Evolutionary conservation across 2,797 vertebrate genomes (phyloP).

Genomic region (Avahi laniger): DNA sequence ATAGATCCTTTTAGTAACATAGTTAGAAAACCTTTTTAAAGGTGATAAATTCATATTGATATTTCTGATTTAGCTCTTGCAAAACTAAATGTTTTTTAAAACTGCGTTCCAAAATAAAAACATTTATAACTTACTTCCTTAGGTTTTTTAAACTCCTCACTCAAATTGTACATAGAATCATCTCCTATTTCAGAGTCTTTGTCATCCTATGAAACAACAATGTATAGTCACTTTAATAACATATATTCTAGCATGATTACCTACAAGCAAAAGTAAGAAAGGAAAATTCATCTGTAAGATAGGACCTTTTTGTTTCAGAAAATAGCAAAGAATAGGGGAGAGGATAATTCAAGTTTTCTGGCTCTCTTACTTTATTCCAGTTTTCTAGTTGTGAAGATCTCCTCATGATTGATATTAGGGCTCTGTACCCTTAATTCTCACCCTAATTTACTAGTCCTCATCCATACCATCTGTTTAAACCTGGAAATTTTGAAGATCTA

Average conservation of each 20-base stretch:
- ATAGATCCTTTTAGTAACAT: not conserved
- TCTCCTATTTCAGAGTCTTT: not conserved
- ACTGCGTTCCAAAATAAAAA: not conserved
- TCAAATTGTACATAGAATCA: not conserved
- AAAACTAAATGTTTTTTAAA: not conserved
- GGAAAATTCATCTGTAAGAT: not conserved
- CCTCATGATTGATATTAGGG: not conserved
- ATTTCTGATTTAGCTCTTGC: not conserved
- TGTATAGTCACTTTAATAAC: not conserved
- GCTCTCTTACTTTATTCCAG: not conserved
- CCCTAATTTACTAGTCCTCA: not conserved
- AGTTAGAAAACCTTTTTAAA: conserved; percentile 8
- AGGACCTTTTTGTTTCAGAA: not conserved
- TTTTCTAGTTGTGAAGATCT: not conserved
- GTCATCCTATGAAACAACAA: not conserved
- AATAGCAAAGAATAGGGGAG: not conserved
- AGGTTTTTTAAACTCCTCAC: not conserved
- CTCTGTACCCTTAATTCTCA: not conserved
- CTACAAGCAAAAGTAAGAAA: not conserved
- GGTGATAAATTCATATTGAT: conserved; percentile 11
- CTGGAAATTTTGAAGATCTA: not conserved
- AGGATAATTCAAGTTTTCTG: not conserved
- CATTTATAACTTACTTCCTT: not conserved
- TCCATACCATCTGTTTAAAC: not conserved
- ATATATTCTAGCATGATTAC: not conserved